These are phyloP conservation scores for Dicrurus megarhynchus DNA, from an alignment of 2,113 vertebrate species.

Conservation along the genomic window DNA sequence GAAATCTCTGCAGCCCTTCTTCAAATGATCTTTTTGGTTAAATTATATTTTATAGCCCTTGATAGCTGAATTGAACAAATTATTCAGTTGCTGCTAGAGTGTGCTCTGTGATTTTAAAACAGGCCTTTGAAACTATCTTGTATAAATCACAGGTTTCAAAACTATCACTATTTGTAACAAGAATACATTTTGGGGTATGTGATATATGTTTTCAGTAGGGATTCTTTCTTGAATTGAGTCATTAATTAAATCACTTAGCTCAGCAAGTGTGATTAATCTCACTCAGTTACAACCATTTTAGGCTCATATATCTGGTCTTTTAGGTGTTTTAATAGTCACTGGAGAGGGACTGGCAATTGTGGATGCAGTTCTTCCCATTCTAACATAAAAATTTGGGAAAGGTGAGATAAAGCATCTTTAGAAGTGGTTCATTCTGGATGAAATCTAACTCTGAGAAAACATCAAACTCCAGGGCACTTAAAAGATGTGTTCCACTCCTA, in stretches of 20 bases:
- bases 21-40: background rate
- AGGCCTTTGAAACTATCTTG: background rate
- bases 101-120: conserved; percentile 37
- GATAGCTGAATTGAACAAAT: conserved; percentile 47
- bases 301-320: background rate
- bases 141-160: conserved; percentile 24
- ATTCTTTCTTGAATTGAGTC: conserved; percentile 13
- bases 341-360: background rate
- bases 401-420: background rate
- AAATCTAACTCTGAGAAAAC: background rate
- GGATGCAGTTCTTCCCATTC: background rate
- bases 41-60: conserved; percentile 39
- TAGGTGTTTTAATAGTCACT: background rate
- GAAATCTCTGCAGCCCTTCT: background rate
- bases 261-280: background rate
- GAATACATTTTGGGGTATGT: background rate
- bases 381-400: background rate
- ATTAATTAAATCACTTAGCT: background rate
- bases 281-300: background rate
- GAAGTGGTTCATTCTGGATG: background rate
- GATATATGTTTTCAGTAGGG: background rate
- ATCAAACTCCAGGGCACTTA: background rate
- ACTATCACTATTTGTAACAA: background rate
- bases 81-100: conserved; percentile 32
- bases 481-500: background rate